phyloP scores from a whole-genome alignment of 2,888 invertebrate genomes.

The Noctua comes region DNA sequence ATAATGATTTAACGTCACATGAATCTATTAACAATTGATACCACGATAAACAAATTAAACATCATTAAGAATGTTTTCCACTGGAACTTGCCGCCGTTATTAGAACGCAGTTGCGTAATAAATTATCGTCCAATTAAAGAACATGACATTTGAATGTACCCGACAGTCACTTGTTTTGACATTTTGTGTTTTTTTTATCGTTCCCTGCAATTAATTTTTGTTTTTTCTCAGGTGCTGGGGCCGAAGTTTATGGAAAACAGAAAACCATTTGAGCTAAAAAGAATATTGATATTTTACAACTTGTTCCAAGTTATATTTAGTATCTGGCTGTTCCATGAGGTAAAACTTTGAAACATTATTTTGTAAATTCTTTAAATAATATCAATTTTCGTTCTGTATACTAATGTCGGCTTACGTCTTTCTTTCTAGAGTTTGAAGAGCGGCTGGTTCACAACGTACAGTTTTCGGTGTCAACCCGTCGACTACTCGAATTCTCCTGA shows the following conservation, averaged over 20 bases:
- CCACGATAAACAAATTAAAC: constrained; percentile 66
- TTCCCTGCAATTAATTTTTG: constrained; percentile 10
- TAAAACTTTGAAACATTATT: constrained; percentile 67
- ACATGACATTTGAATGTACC: constrained; percentile 38
- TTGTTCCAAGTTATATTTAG: constrained; percentile 95
- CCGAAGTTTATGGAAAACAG: constrained; percentile 96
- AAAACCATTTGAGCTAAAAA: constrained; percentile 94
- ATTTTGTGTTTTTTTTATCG: constrained; percentile 9
- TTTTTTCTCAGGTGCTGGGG: constrained; percentile 91
- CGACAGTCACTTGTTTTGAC: constrained; percentile 19
- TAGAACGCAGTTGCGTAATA: constrained; percentile 56
- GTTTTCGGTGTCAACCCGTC: constrained; percentile 96
- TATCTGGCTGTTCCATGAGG: constrained; percentile 94
- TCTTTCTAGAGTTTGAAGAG: constrained; percentile 90
- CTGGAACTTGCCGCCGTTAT: constrained; percentile 66
- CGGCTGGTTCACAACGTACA: constrained; percentile 95
- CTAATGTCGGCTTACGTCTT: constrained; percentile 37
- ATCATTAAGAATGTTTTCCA: constrained; percentile 71
- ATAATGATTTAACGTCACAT: constrained; percentile 54
- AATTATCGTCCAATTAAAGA: constrained; percentile 41
- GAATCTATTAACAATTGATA: constrained; percentile 64
- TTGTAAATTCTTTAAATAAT: not conserved
- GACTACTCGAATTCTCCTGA: constrained; percentile 94
- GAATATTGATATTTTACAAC: constrained; percentile 95
- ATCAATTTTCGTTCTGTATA: not conserved